These are phyloP conservation scores for Hetaerina titia DNA, from an alignment of 2,888 invertebrate species.

Conservation along the genomic window DNA sequence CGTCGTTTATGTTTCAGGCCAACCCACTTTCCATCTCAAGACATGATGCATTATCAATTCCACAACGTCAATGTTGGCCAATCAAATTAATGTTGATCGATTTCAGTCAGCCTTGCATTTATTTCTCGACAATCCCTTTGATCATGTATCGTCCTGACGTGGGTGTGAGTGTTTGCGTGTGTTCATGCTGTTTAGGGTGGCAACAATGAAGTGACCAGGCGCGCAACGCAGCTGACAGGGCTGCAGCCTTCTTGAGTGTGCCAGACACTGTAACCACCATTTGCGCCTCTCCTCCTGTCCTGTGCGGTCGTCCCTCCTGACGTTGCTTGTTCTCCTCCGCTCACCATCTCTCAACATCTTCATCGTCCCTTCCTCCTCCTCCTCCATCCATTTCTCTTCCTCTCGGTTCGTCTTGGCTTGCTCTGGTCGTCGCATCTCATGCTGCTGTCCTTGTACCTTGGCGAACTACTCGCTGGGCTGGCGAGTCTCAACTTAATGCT, in stretches of 20 bases:
- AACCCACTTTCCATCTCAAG: background rate
- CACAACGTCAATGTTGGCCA: background rate
- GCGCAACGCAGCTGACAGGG: constrained; percentile 38
- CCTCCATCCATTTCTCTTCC: background rate
- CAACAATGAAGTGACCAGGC: constrained; percentile 53
- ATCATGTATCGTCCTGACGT: constrained; percentile 22
- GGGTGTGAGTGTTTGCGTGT: background rate
- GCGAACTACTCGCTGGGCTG: constrained; percentile 64
- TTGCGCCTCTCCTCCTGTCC: background rate
- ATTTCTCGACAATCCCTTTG: background rate
- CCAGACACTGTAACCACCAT: constrained; percentile 21
- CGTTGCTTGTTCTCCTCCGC: background rate
- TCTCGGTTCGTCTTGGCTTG: constrained; percentile 57
- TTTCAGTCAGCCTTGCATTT: background rate
- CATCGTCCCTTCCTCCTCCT: background rate
- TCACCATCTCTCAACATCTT: background rate
- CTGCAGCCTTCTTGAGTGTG: constrained; percentile 8
- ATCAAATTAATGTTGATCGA: background rate
- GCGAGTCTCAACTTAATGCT: constrained; percentile 62
- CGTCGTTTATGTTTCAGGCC: background rate
- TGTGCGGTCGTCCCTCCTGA: constrained; percentile 24
- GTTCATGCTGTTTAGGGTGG: constrained; percentile 49
- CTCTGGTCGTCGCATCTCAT: constrained; percentile 65
- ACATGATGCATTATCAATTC: background rate
- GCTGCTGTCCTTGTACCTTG: constrained; percentile 67